Conservation (phyloP, 2,888 invertebrate species). For the Drosophila tanythrix region DNA sequence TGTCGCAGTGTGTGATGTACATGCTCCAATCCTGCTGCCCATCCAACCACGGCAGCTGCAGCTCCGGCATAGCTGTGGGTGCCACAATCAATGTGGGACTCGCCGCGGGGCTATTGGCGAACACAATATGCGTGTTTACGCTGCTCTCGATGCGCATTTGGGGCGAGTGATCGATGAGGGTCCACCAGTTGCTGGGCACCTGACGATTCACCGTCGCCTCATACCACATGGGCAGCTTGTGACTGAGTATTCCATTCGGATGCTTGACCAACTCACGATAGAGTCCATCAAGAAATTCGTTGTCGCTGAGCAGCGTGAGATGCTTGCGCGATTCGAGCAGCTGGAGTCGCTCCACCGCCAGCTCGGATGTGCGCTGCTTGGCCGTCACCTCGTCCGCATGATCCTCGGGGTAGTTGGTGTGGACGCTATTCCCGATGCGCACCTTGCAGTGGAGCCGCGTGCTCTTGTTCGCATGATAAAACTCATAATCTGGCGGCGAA, state of each 20-base stretch:
- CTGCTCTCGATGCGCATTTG: constrained; percentile 85
- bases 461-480: constrained; percentile 57
- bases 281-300: constrained; percentile 79
- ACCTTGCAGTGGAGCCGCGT: constrained; percentile 77
- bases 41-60: constrained; percentile 76
- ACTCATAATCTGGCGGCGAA: constrained; percentile 72
- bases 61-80: constrained; percentile 36
- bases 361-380: constrained; percentile 74
- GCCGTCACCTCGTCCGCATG: constrained; percentile 75
- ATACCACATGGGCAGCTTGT: constrained; percentile 87
- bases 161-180: constrained; percentile 85
- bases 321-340: constrained; percentile 61
- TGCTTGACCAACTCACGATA: constrained; percentile 79
- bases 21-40: constrained; percentile 86
- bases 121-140: constrained; percentile 74
- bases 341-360: constrained; percentile 80
- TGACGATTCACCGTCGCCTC: constrained; percentile 88
- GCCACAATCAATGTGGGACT: neutral
- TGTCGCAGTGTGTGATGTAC: constrained; percentile 87
- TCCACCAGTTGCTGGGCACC: constrained; percentile 90
- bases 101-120: constrained; percentile 68
- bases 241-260: constrained; percentile 87
- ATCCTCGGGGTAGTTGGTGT: constrained; percentile 83
- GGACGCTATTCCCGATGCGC: constrained; percentile 73
- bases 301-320: constrained; percentile 72